Percentiles rank a stretch among this genome's conserved stretches.
Evolutionary conservation across 2,113 vertebrate genomes (phyloP).

Genomic region (Mus musculus): GRCm39 chr1:75403501-75404000

Average conservation of each 20-base stretch:
- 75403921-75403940: neutral
- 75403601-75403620: neutral
- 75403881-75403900: neutral
- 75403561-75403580: slow-evolving; percentile 88
- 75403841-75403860: slow-evolving; percentile 96
- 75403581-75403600: slow-evolving; percentile 85
- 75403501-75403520: slow-evolving; percentile 94
- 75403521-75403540: slow-evolving; percentile 90
- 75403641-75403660: slow-evolving; percentile 83
- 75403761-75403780: slow-evolving; percentile 92
- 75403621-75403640: slow-evolving; percentile 29
- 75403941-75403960: slow-evolving; percentile 84
- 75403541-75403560: slow-evolving; percentile 67
- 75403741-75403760: slow-evolving; percentile 97
- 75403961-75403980: slow-evolving; percentile 94
- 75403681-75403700: slow-evolving; percentile 93
- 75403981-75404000: slow-evolving; percentile 97
- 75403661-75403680: neutral
- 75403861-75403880: neutral
- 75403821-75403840: slow-evolving; percentile 94
- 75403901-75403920: neutral
- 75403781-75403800: slow-evolving; percentile 96
- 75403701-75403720: slow-evolving; percentile 90
- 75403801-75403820: slow-evolving; percentile 94
- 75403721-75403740: slow-evolving; percentile 94